Base-by-base conservation (phyloP, 1,140 invertebrate species). In the Brachionus rubens region DNA sequence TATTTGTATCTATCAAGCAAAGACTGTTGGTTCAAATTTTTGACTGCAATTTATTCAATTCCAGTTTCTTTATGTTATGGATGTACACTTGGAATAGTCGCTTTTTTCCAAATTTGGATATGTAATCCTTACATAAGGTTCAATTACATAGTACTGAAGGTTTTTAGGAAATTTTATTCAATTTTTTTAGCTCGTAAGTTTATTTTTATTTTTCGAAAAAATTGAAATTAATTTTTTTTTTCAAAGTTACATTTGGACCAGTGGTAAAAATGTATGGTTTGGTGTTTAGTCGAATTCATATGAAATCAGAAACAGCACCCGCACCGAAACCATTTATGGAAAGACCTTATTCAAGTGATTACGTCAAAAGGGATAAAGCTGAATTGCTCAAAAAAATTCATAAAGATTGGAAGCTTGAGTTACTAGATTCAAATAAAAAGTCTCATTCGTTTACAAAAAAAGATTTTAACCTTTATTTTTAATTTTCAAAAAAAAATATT, bases 81-180 rank as follows among this genome's bases (percentile, higher is more conserved):
- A 7, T 62, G 56, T 40, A 40, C 4, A 10, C 36, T 62, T 40
- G 56, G 56, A n/a, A 16, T 40, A 6, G 9, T 9, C 3, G 28
- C 36, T n/a, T 62, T 62, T 62, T 62, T 9, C 7, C 30, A 62
- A 40, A 12, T 62, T 21, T 62, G 56, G 56, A 12, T 62, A 5
- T 10, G 14, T 4, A 36, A n/a, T 21, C 56, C 56, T 6, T 40
- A 10, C 21, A 19, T 62, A 7, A 62, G 36, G 40, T 62, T 10
- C 10, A 33, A 62, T 9, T 62, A n/a, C 10, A 40, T 62, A 19
- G n/a, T 33, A 19, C 10, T 43, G 10, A 33, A 40, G 12, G 36
- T 40, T 41, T 62, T 62, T 7, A 41, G 36, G 40, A 62, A 40
- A 62, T 0, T 19, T 3, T n/a, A 16, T 40, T 10, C n/a, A 62